Evolutionary conservation across 2,888 invertebrate species (phyloP).

Genomic region (Subacronicta megacephala): DNA sequence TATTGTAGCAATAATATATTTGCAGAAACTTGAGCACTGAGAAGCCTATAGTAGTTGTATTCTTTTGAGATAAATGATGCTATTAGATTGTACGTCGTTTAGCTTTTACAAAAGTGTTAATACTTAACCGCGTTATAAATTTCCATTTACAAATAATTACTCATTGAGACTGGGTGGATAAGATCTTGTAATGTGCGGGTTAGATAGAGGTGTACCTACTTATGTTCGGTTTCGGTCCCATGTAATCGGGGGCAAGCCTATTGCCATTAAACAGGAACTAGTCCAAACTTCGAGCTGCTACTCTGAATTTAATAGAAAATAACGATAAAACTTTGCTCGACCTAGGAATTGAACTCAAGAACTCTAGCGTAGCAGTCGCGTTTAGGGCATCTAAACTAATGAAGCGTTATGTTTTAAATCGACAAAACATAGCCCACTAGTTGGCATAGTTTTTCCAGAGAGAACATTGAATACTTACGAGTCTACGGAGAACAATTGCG

Average conservation of each 20-base stretch:
- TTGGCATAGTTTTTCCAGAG: not conserved
- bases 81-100: constrained; percentile 35
- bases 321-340: too few species aligned
- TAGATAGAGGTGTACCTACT: too few species aligned
- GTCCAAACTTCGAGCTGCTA: too few species aligned
- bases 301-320: too few species aligned
- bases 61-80: constrained; percentile 33
- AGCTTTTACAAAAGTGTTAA: constrained; percentile 40
- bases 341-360: too few species aligned
- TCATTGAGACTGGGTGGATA: constrained; percentile 39
- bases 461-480: too few species aligned
- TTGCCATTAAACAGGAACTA: too few species aligned
- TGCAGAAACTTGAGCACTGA: not conserved
- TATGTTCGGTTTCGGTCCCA: too few species aligned
- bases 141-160: constrained; percentile 45
- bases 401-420: too few species aligned
- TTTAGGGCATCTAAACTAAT: too few species aligned
- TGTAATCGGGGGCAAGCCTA: too few species aligned
- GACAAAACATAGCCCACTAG: not conserved
- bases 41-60: constrained; percentile 7
- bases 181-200: constrained; percentile 39
- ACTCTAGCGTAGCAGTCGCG: too few species aligned
- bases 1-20: constrained; percentile 22
- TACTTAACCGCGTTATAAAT: constrained; percentile 36
- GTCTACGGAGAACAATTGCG: not conserved